Percentiles rank a stretch among this genome's conserved stretches.
Conservation (phyloP, 2,113 vertebrate species). For the Myxocyprinus asiaticus region DNA sequence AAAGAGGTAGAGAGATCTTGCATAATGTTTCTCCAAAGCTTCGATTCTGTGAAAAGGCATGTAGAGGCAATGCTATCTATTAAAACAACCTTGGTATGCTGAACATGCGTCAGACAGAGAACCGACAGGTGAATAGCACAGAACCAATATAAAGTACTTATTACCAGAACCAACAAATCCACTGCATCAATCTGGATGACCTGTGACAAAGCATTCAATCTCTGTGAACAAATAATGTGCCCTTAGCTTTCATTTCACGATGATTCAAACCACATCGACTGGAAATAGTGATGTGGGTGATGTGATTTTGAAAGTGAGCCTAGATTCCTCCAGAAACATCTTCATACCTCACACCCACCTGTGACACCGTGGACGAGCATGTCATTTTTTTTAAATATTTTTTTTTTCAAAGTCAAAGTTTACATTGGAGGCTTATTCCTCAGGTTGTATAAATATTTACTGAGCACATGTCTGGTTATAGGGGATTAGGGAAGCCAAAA, state of each 20-base stretch:
- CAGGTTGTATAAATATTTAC: constrained; percentile 57
- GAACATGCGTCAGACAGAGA: background rate
- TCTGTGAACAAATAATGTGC: background rate
- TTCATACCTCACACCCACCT: background rate
- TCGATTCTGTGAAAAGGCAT: constrained; percentile 12
- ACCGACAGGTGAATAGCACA: background rate
- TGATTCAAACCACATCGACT: constrained; percentile 3
- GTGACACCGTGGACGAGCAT: constrained; percentile 32
- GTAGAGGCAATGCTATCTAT: constrained; percentile 38
- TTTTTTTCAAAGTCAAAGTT: constrained; percentile 31
- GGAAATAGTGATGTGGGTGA: background rate
- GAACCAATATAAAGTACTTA: constrained; percentile 22
- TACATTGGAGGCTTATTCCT: constrained; percentile 15
- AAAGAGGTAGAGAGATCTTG: background rate
- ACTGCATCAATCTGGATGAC: constrained; percentile 44
- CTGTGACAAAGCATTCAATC: background rate
- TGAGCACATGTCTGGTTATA: constrained; percentile 56
- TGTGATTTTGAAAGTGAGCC: constrained; percentile 7
- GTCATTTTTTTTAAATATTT: constrained; percentile 30
- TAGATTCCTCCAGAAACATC: constrained; percentile 6
- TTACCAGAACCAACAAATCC: constrained; percentile 49
- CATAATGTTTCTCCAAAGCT: constrained; percentile 21
- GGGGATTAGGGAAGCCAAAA: constrained; percentile 55
- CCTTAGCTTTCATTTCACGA: background rate
- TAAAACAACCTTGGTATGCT: constrained; percentile 8